Evolutionary conservation across 2,888 invertebrate species (phyloP).

Genomic region (Lobophora halterata): DNA sequence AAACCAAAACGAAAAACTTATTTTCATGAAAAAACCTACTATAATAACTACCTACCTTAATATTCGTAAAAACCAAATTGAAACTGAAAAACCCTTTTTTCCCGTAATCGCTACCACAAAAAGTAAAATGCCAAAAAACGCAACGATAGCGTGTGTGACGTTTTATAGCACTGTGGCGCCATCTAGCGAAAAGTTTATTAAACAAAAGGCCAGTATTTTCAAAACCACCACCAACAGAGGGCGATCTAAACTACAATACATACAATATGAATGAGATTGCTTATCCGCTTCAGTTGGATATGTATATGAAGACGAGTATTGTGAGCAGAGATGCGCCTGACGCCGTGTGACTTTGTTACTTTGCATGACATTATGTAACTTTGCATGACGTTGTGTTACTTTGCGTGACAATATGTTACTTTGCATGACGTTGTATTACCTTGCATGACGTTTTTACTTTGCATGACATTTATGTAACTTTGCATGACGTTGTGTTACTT

Average conservation of each 20-base stretch:
- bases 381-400: constrained; percentile 1
- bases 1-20: too few relatives aligned
- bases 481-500: constrained; percentile 1
- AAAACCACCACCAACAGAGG: constrained; percentile 28
- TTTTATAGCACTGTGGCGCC: too few relatives aligned
- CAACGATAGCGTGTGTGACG: too few relatives aligned
- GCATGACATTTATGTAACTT: not conserved
- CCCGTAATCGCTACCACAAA: too few relatives aligned
- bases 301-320: constrained; percentile 65
- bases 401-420: too few relatives aligned
- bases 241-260: constrained; percentile 32
- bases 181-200: too few relatives aligned
- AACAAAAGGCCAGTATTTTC: too few relatives aligned
- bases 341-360: constrained; percentile 45
- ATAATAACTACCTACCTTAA: too few relatives aligned
- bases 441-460: constrained; percentile 41
- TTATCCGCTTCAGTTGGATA: constrained; percentile 68
- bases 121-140: too few relatives aligned
- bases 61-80: too few relatives aligned
- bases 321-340: constrained; percentile 47
- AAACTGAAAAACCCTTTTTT: too few relatives aligned
- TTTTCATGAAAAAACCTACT: too few relatives aligned
- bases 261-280: constrained; percentile 71
- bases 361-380: constrained; percentile 1
- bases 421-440: constrained; percentile 29